Base-by-base conservation (phyloP, 2,113 vertebrate genomes). In the Ceuthmochares aereus region DNA sequence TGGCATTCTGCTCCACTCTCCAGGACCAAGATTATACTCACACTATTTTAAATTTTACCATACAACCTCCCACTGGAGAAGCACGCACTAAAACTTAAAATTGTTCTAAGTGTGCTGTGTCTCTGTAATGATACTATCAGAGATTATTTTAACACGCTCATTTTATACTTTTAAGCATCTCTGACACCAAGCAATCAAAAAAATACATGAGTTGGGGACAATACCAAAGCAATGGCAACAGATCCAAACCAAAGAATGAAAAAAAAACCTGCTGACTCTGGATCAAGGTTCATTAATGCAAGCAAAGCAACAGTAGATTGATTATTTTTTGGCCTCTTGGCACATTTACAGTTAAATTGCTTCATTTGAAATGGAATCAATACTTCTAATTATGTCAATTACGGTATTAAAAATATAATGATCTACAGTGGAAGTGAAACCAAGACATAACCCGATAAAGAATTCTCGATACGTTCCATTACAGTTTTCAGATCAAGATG, bases 311-410 rank as follows among this genome's bases (percentile, higher is more conserved):
- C 34, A 54, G 64, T 32, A 63, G 56, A 95, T 79, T 54, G 77
- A 94, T 94, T 96, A 36, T 29, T 90, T 96, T 78, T 70, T 87
- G n/a, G 59, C 64, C 62, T 89, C 76, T 17, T 51, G 73, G 80
- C 42, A 62, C 66, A 72, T 84, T 88, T 89, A 89, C 52, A 87
- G 92, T 91, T 83, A 88, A 93, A 91, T 26, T 78, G 78, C 73
- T 89, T 52, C 55, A 26, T 70, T 80, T 89, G 55, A 84, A 89
- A 79, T 6, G 4, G 40, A 94, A 86, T 80, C 58, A 15, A 79
- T 90, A 86, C 56, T 86, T 91, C 76, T 88, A 85, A 93, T 89
- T 55, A 94, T 25, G 47, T 70, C 82, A 95, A 52, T 79, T 69
- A 91, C 32, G 66, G 79, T 64, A 75, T 89, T 78, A 83, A 90